Percentiles rank a stretch among this genome's conserved stretches.
These are phyloP conservation scores for Clanis bilineata DNA, from an alignment of 2,888 invertebrate species.

Conservation along the genomic window DNA sequence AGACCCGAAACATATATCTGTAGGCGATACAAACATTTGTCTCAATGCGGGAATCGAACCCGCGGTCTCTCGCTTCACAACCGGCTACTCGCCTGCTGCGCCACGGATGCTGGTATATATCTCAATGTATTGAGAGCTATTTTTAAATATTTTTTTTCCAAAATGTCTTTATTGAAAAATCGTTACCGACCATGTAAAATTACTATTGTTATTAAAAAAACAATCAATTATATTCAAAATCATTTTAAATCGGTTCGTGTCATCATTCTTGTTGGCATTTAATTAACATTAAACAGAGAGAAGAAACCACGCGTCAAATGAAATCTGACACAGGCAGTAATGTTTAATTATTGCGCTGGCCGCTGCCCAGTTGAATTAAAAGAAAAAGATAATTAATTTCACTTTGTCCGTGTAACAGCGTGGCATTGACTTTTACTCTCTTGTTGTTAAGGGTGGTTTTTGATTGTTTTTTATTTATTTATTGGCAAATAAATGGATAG, in stretches of 20 bases:
- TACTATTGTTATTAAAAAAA: too few relatives aligned
- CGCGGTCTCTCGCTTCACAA: too few relatives aligned
- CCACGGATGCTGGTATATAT: too few relatives aligned
- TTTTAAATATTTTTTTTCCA: too few relatives aligned
- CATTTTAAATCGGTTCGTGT: neutral
- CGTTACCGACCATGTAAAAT: too few relatives aligned
- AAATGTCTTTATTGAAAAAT: too few relatives aligned
- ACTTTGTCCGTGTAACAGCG: conserved; percentile 1
- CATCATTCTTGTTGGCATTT: neutral
- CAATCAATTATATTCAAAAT: neutral
- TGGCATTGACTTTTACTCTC: conserved; percentile 5
- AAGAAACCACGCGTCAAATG: conserved; percentile 14
- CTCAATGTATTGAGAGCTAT: too few relatives aligned
- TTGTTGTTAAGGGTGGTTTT: neutral
- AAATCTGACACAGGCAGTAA: conserved; percentile 17
- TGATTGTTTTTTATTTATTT: neutral
- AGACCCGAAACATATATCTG: too few relatives aligned
- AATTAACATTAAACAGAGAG: neutral
- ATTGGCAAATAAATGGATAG: neutral
- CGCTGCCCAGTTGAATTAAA: conserved; percentile 7
- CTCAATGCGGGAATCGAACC: too few relatives aligned
- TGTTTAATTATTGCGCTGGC: conserved; percentile 9
- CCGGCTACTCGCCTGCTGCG: too few relatives aligned
- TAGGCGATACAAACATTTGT: too few relatives aligned
- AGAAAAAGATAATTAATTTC: conserved; percentile 11